Base-by-base conservation (phyloP, 2,113 vertebrate species). In the Paedocypris sp. region DNA sequence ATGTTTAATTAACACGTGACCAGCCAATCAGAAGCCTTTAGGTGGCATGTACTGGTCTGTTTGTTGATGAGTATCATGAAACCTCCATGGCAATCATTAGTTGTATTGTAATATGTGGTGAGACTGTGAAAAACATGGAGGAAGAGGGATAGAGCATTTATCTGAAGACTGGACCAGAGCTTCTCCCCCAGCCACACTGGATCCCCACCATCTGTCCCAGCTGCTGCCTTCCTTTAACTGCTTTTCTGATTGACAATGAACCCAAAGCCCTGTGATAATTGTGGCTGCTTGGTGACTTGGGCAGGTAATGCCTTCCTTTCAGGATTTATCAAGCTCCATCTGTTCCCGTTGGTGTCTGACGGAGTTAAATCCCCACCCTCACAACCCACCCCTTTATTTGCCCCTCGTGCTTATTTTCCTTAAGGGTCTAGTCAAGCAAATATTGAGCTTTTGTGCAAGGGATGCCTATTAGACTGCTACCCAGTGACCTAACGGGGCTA, bases 221-320 rank as follows among this genome's bases (percentile, higher is more conserved):
- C 89, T 94, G 90, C 88, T 85, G 86, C 86, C 84, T 86, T 48
- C 64, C 85, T 77, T 67, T 86, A 72, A 68, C 88, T 89, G 88
- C 88, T 88, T 86, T 83, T 89, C 85, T 89, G 88, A 93, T 83
- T 89, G 88, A 91, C 91, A 93, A 89, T 88, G 89, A 90, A 89
- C 86, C 81, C 86, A 86, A 85, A 79, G 80, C 82, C 85, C 87
- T 64, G 67, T 83, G 86, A 88, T 93, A 89, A 95, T 85, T 86
- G 83, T 83, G 85, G 85, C 87, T 91, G 86, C 61, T 60, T 85
- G 83, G 85, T 70, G 76, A 83, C 87, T 89, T 72, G 70, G 78
- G 84, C 88, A 95, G 91, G 91, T 94, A 91, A 86, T 82, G 85
- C 83, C 75, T 80, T 83, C 85, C 86, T 89, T 91, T 90, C 84